phyloP scores from a whole-genome alignment of 2,888 invertebrate genomes.

The Rugalucina vietnamica region DNA sequence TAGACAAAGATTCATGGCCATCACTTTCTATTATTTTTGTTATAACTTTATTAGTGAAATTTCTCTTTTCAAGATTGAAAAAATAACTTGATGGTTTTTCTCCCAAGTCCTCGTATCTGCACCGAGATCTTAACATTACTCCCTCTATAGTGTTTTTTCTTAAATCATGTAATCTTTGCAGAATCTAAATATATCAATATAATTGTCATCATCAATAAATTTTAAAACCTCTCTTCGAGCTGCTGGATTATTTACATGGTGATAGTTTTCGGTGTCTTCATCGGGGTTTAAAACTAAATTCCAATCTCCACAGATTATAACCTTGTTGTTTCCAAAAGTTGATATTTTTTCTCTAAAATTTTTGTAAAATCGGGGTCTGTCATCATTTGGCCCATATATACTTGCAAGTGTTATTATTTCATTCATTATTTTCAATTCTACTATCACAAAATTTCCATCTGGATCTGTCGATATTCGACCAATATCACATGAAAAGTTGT shows the following conservation, averaged over 20 bases:
- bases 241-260: background rate
- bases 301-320: background rate
- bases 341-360: background rate
- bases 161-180: background rate
- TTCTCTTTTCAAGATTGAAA: background rate
- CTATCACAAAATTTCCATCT: background rate
- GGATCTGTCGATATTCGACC: background rate
- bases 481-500: background rate
- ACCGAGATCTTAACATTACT: background rate
- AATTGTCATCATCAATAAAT: background rate
- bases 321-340: background rate
- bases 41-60: background rate
- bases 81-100: background rate
- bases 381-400: background rate
- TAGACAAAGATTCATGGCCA: background rate
- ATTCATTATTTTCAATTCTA: background rate
- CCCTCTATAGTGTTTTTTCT: background rate
- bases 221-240: background rate
- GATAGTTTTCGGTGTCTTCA: background rate
- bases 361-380: background rate
- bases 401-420: background rate
- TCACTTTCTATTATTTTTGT: background rate
- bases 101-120: background rate
- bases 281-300: background rate
- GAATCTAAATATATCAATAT: background rate